Evolutionary conservation across 2,797 vertebrate genomes (phyloP).

Genomic region (Pipistrellus nathusii): DNA sequence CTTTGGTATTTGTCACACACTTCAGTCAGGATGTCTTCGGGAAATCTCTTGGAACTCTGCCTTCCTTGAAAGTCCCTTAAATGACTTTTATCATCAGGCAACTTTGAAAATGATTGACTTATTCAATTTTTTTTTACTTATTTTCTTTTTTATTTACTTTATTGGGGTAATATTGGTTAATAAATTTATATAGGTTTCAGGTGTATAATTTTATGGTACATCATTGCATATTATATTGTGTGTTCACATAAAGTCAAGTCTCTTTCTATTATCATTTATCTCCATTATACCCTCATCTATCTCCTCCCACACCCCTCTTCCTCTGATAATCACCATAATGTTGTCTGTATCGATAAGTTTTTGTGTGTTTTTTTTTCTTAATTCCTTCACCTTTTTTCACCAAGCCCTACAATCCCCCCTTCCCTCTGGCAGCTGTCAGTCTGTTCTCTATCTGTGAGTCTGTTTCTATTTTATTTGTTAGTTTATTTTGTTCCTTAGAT

Average conservation of each 20-base stretch:
- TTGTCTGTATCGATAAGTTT: background rate
- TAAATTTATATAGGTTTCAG: background rate
- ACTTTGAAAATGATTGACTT: slow-evolving; percentile 2
- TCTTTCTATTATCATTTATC: background rate
- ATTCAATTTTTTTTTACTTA: background rate
- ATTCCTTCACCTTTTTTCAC: background rate
- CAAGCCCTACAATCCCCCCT: background rate
- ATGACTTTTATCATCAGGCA: background rate
- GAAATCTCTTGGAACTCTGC: background rate
- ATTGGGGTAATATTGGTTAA: background rate
- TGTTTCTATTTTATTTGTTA: background rate
- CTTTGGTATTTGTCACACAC: background rate
- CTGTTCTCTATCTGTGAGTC: background rate
- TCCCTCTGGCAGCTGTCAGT: background rate
- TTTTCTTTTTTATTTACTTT: background rate
- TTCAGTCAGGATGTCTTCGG: background rate
- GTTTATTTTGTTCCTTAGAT: background rate
- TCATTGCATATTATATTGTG: background rate
- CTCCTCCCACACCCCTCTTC: background rate
- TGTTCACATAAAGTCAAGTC: background rate
- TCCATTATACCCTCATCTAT: background rate
- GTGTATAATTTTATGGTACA: background rate
- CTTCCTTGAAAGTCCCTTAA: background rate
- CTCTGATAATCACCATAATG: background rate
- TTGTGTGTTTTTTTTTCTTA: background rate